Conservation (phyloP, 1,140 invertebrate genomes). For the Zophobas morio region DNA sequence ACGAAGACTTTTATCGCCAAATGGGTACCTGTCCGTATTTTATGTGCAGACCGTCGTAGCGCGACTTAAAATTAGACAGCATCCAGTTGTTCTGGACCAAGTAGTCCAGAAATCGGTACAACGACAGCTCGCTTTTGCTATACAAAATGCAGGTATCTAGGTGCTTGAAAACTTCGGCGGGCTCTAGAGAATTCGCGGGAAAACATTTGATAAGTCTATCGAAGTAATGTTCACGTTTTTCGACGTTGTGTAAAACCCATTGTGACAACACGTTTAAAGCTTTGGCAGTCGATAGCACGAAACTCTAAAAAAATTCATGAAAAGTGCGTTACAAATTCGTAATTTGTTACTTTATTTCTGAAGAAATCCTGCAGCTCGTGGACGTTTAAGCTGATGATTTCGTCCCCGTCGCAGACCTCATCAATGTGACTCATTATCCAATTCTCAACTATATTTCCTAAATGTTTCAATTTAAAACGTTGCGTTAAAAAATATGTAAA, state of each 20-base stretch:
- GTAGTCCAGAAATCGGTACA: slow-evolving; percentile 73
- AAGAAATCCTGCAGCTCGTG: slow-evolving; percentile 64
- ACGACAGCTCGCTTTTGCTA: slow-evolving; percentile 69
- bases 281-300: slow-evolving; percentile 71
- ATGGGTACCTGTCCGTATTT: slow-evolving; percentile 67
- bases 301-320: slow-evolving; percentile 61
- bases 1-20: slow-evolving; percentile 29
- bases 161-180: slow-evolving; percentile 68
- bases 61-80: slow-evolving; percentile 70
- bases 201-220: slow-evolving; percentile 71
- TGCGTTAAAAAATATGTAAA: slow-evolving; percentile 66
- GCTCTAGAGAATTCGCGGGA: slow-evolving; percentile 68
- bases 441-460: slow-evolving; percentile 65
- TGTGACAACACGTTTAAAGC: slow-evolving; percentile 70
- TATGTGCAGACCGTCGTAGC: slow-evolving; percentile 70
- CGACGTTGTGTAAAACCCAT: slow-evolving; percentile 71
- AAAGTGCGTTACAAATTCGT: slow-evolving; percentile 9
- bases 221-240: slow-evolving; percentile 70
- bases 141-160: slow-evolving; percentile 71
- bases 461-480: slow-evolving; percentile 65
- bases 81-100: slow-evolving; percentile 73
- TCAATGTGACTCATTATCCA: slow-evolving; percentile 66
- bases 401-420: slow-evolving; percentile 65
- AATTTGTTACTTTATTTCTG: slow-evolving; percentile 63
- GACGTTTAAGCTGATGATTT: slow-evolving; percentile 61